Evolutionary conservation across 2,888 invertebrate species (phyloP).

Genomic region (Chalcis sispes): DNA sequence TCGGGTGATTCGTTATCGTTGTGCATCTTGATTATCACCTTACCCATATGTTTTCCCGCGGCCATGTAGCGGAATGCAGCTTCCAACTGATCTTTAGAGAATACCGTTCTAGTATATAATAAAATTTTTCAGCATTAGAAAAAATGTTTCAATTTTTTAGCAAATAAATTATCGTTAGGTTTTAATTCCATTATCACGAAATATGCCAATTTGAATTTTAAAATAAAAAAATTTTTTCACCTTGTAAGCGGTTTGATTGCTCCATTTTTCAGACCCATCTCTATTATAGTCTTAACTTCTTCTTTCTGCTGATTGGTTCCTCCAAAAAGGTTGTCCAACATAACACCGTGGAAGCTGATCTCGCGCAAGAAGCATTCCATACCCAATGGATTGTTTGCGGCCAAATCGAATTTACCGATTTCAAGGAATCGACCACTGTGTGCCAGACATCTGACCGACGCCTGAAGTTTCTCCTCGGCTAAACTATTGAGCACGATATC

Average conservation of each 20-base stretch:
- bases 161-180: background rate
- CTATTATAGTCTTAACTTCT: constrained; percentile 78
- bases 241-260: constrained; percentile 82
- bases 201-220: background rate
- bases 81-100: constrained; percentile 82
- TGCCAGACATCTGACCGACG: constrained; percentile 81
- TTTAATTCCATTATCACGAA: background rate
- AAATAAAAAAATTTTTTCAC: constrained; percentile 59
- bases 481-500: constrained; percentile 96
- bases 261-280: constrained; percentile 82
- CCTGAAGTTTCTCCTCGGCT: constrained; percentile 92
- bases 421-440: constrained; percentile 85
- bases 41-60: constrained; percentile 89
- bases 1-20: constrained; percentile 62
- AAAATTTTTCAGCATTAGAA: too few species aligned
- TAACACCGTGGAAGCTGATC: constrained; percentile 86
- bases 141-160: background rate
- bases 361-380: constrained; percentile 85
- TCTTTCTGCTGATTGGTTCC: constrained; percentile 77
- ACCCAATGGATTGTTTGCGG: constrained; percentile 81
- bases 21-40: constrained; percentile 75
- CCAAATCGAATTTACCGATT: constrained; percentile 91
- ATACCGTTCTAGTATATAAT: constrained; percentile 78
- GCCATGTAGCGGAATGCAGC: constrained; percentile 83
- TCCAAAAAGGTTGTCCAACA: constrained; percentile 84